Base-by-base conservation (phyloP, 2,888 invertebrate species). In the Erebia aethiops region DNA sequence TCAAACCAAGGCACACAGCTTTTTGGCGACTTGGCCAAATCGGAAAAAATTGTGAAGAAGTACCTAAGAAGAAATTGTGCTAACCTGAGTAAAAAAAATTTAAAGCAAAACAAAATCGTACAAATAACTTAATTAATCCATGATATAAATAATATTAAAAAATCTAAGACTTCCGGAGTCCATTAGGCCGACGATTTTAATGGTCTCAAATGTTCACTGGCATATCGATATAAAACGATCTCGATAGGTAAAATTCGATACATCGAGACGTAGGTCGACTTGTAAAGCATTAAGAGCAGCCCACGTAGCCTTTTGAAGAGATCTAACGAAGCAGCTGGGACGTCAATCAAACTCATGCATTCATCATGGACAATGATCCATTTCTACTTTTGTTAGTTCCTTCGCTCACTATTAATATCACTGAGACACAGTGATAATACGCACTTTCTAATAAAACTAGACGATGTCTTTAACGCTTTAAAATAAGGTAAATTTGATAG, bases 281-380 rank as follows among this genome's bases (percentile, higher is more conserved):
- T 54, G 67, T 66, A 71, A 72, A 74, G 75, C 70, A 72, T 74
- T 76, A 77, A 77, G 75, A 77, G 75, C 82, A 81, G 73, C 81
- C 80, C 80, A 80, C 80, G 82, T 82, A 75, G 71, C 79, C 81
- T 82, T 82, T 81, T 84, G 85, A 87, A 87, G 84, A 84, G 84
- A 77, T 81, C 82, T 87, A 87, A 89, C 85, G 86, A 88, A 88
- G 83, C 84, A 82, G 82, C 79, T 80, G 81, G 77, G 77, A 81
- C 86, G 88, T 89, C 90, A 90, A 88, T 90, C 91, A 89, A 82
- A 76, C 72, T 64, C 62, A 69, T 71, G 70, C 75, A 74, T 77
- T 80, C 82, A 78, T 76, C 77, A 73, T 76, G 76, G 76, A 85
- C 85, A 86, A 85, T 83, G 78, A 79, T 73, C 73, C 75, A 74